Percentiles rank a stretch among this genome's conserved stretches.
Evolutionary conservation across 1,140 invertebrate genomes (phyloP).

Genomic region (Macrocentrus cingulum): DNA sequence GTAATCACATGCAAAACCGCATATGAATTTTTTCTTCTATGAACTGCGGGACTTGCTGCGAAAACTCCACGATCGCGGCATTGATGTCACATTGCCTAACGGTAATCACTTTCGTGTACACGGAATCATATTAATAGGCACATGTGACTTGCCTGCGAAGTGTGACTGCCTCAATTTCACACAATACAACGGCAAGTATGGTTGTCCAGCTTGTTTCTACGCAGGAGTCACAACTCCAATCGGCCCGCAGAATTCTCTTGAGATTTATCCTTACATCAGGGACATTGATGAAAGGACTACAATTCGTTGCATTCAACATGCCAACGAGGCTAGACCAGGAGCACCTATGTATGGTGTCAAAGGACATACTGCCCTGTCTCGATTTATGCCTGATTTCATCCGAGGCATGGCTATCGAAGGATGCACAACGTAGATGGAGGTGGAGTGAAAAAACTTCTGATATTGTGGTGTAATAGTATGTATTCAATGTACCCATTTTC

Average conservation of each 20-base stretch:
- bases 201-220: neutral
- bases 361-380: neutral
- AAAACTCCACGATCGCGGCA: neutral
- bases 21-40: no score
- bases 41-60: neutral
- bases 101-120: neutral
- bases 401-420: neutral
- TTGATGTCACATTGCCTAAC: neutral
- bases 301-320: neutral
- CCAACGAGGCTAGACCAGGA: neutral
- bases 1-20: no score
- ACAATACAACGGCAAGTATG: slow-evolving; percentile 12
- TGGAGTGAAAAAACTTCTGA: slow-evolving; percentile 12
- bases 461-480: neutral
- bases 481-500: neutral
- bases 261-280: slow-evolving; percentile 4
- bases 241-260: no score
- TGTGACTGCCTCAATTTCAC: slow-evolving; percentile 6
- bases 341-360: slow-evolving; percentile 7
- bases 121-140: slow-evolving; percentile 10
- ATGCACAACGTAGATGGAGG: slow-evolving; percentile 19
- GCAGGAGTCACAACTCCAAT: neutral
- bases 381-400: neutral
- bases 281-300: neutral
- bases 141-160: slow-evolving; percentile 7